Evolutionary conservation across 2,113 vertebrate species (phyloP).

Genomic region (Xiphias gladius): DNA sequence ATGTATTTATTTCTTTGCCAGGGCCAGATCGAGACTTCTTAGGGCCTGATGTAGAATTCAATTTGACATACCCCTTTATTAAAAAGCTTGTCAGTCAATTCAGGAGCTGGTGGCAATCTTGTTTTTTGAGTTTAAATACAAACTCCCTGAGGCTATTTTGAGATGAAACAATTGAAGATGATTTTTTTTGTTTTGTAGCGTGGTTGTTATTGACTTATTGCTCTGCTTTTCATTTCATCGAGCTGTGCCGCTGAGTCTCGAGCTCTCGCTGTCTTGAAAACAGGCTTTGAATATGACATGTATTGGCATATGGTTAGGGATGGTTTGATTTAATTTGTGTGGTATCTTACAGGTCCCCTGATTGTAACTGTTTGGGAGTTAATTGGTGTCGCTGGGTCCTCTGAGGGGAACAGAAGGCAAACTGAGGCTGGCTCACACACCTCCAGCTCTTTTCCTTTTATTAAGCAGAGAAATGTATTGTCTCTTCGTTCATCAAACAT

Average conservation of each 20-base stretch:
- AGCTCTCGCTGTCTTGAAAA: neutral
- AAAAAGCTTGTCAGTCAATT: constrained; percentile 9
- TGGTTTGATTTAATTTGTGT: constrained; percentile 65
- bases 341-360: constrained; percentile 58
- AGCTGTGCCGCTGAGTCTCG: no score
- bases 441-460: constrained; percentile 39
- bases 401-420: constrained; percentile 59
- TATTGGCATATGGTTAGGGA: constrained; percentile 61
- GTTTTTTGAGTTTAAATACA: neutral
- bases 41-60: neutral
- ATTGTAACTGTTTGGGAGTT: constrained; percentile 65
- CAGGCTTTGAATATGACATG: constrained; percentile 48
- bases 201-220: constrained; percentile 25
- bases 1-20: neutral
- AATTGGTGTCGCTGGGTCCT: constrained; percentile 63
- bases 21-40: neutral
- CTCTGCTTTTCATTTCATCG: neutral
- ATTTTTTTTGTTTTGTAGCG: neutral
- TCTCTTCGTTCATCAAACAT: constrained; percentile 58
- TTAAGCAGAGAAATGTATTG: neutral
- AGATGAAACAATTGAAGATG: neutral
- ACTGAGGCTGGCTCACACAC: constrained; percentile 46
- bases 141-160: neutral
- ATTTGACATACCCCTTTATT: neutral
- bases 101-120: neutral